Percentiles rank a stretch among this genome's conserved stretches.
Conservation (phyloP, 2,797 vertebrate species). For the Danionella dracula region DNA sequence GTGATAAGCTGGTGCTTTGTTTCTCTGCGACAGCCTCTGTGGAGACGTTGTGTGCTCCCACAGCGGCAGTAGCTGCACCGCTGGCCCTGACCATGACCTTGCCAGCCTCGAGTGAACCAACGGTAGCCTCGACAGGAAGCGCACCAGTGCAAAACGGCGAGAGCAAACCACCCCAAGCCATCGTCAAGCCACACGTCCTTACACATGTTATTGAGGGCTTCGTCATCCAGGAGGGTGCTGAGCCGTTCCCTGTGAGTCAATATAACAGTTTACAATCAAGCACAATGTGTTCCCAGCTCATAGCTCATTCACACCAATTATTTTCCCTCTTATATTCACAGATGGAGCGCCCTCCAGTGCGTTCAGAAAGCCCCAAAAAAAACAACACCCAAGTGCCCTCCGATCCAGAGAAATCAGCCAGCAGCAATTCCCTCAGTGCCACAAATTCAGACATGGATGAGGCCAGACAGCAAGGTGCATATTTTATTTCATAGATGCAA, state of each 20-base stretch:
- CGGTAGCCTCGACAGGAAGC: constrained; percentile 73
- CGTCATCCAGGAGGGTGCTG: constrained; percentile 96
- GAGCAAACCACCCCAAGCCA: constrained; percentile 92
- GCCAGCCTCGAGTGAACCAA: constrained; percentile 79
- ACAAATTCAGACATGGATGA: constrained; percentile 90
- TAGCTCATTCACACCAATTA: too few relatives aligned
- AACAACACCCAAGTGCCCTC: constrained; percentile 80
- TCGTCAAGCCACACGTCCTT: constrained; percentile 96
- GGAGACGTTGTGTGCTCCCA: too few relatives aligned
- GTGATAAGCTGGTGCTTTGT: constrained; percentile 5
- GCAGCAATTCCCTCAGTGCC: constrained; percentile 71
- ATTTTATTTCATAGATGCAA: neutral
- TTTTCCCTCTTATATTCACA: too few relatives aligned
- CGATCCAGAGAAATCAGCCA: constrained; percentile 79
- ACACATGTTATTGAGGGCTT: constrained; percentile 98
- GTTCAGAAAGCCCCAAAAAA: constrained; percentile 85
- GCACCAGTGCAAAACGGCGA: constrained; percentile 83
- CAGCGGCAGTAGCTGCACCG: constrained; percentile 58
- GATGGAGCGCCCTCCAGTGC: constrained; percentile 86
- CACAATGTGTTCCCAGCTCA: neutral
- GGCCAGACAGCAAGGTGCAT: constrained; percentile 77
- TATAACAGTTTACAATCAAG: neutral
- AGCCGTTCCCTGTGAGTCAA: constrained; percentile 88
- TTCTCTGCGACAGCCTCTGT: too few relatives aligned
- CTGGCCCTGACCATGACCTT: constrained; percentile 80